phyloP scores from a whole-genome alignment of 2,888 invertebrate species.

The Limnephilus marmoratus region DNA sequence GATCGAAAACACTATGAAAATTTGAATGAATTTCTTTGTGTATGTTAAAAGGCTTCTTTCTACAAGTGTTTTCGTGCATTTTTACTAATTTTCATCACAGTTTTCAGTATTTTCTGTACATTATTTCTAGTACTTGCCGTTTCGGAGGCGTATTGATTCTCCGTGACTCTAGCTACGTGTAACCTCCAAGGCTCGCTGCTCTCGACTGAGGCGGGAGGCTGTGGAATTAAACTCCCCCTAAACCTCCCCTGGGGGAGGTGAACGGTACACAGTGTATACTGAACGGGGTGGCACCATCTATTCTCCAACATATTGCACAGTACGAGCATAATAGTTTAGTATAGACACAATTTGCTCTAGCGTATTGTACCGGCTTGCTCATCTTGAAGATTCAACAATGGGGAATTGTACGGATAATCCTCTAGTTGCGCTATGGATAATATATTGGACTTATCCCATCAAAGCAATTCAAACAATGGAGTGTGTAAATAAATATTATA shows the following conservation, averaged over 20 bases:
- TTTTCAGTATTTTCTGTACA: neutral
- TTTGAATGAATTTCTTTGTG: neutral
- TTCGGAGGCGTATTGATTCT: conserved; percentile 28
- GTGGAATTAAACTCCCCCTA: conserved; percentile 10
- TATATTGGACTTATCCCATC: neutral
- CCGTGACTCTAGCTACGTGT: conserved; percentile 6
- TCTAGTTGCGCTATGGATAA: neutral
- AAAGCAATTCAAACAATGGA: neutral
- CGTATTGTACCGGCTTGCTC: neutral
- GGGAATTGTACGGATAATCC: neutral
- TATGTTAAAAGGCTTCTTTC: neutral
- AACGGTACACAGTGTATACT: neutral
- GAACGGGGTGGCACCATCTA: neutral
- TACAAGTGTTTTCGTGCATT: neutral
- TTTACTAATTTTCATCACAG: neutral
- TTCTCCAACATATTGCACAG: neutral
- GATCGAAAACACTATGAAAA: neutral
- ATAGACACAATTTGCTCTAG: neutral
- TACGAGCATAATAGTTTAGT: neutral
- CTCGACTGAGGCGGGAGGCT: conserved; percentile 46
- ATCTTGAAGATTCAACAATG: neutral
- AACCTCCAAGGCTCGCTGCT: conserved; percentile 9
- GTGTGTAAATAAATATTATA: neutral
- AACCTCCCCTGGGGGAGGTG: conserved; percentile 10
- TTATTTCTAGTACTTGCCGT: neutral